These are phyloP conservation scores for Porites evermanni DNA, from an alignment of 92 coral and sea anemone species.

Conservation along the genomic window DNA sequence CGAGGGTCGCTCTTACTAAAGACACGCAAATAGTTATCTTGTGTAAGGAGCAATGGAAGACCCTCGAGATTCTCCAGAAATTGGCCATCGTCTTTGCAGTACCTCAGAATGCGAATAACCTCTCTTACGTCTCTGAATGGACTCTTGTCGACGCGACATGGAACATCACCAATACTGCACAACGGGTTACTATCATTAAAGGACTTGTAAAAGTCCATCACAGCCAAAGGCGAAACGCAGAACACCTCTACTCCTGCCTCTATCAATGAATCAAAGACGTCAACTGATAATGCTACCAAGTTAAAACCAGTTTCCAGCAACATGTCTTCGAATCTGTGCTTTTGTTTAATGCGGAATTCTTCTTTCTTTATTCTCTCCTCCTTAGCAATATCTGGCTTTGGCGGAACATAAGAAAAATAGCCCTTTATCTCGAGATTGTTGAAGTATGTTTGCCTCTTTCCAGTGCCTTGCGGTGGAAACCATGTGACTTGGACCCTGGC, in stretches of 20 bases:
- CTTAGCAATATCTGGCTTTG: not conserved
- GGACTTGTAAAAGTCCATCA: not conserved
- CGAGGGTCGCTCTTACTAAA: constrained; percentile 40
- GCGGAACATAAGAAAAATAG: not conserved
- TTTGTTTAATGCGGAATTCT: not conserved
- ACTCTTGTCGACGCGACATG: constrained; percentile 19
- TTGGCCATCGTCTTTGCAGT: constrained; percentile 60
- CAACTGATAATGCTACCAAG: constrained; percentile 51
- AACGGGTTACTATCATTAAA: constrained; percentile 18
- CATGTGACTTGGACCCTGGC: not conserved
- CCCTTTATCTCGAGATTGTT: constrained; percentile 22
- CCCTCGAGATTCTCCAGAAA: constrained; percentile 73
- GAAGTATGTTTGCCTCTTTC: constrained; percentile 40
- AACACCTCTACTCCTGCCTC: constrained; percentile 37
- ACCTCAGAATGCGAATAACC: constrained; percentile 45
- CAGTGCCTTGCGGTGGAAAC: constrained; percentile 48
- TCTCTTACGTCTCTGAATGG: constrained; percentile 28
- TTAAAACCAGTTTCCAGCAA: constrained; percentile 8
- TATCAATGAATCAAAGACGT: constrained; percentile 24
- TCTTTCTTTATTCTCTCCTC: not conserved
- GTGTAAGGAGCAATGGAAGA: no score
- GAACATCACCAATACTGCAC: constrained; percentile 6
- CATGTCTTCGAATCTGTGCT: constrained; percentile 1
- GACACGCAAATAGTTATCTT: constrained; percentile 23
- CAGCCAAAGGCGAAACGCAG: constrained; percentile 54